Percentiles rank a stretch among this genome's conserved stretches.
phyloP scores from a whole-genome alignment of 2,888 invertebrate genomes.

The Drosophila vallismaia region DNA sequence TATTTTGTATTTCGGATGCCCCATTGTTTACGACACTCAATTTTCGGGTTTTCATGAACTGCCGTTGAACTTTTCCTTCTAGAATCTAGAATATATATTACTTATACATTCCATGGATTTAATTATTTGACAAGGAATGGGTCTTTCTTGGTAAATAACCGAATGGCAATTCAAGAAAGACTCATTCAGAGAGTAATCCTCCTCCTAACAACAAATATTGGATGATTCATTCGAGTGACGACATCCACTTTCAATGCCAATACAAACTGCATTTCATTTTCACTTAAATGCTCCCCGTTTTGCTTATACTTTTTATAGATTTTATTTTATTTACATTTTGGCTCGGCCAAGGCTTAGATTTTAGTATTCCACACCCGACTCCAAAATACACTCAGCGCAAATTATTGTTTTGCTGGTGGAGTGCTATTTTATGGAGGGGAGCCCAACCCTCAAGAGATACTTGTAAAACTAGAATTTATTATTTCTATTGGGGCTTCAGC shows the following conservation, averaged over 20 bases:
- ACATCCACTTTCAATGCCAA: conserved; percentile 31
- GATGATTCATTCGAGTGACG: conserved; percentile 51
- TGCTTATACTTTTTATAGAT: conserved; percentile 10
- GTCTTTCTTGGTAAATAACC: neutral
- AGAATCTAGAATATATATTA: neutral
- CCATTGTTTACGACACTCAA: conserved; percentile 36
- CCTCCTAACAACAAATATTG: neutral
- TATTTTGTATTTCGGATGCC: conserved; percentile 45
- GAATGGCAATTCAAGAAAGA: too few species aligned
- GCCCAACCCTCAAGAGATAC: neutral
- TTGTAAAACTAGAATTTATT: conserved; percentile 6
- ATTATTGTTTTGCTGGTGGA: conserved; percentile 5
- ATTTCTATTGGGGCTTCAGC: neutral
- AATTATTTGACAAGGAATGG: neutral
- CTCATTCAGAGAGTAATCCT: neutral
- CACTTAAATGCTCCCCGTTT: conserved; percentile 32
- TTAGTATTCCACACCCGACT: conserved; percentile 42
- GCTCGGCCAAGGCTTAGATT: conserved; percentile 48
- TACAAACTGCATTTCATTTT: conserved; percentile 46
- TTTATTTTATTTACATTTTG: conserved; percentile 35
- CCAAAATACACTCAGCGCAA: conserved; percentile 24
- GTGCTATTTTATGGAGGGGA: neutral
- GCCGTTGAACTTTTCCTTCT: conserved; percentile 56
- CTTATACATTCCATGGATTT: conserved; percentile 21
- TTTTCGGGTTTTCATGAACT: conserved; percentile 51